phyloP scores from a whole-genome alignment of 2,888 invertebrate species.

The Dryobota labecula region DNA sequence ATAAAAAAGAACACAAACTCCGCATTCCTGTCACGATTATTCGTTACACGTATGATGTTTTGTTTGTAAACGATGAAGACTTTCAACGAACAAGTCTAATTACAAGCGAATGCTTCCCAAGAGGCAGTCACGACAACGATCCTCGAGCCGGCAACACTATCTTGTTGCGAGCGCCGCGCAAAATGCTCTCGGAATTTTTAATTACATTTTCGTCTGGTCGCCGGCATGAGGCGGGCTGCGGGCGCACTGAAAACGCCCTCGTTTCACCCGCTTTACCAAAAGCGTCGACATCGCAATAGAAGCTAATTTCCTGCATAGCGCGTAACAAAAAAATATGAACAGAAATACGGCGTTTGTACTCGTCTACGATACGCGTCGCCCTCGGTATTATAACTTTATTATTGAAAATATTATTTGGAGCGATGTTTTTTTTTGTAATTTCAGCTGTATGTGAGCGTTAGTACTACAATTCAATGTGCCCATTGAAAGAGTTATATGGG shows the following conservation, averaged over 20 bases:
- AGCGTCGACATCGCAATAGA: slow-evolving; percentile 90
- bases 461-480: slow-evolving; percentile 36
- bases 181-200: slow-evolving; percentile 91
- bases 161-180: slow-evolving; percentile 88
- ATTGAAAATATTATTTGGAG: slow-evolving; percentile 71
- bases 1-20: slow-evolving; percentile 61
- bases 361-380: slow-evolving; percentile 73
- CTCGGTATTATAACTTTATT: slow-evolving; percentile 76
- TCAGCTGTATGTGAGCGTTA: slow-evolving; percentile 25
- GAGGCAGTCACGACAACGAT: slow-evolving; percentile 88
- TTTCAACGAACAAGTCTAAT: slow-evolving; percentile 87
- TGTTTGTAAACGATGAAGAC: slow-evolving; percentile 77
- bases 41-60: slow-evolving; percentile 75
- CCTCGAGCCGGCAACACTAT: slow-evolving; percentile 87
- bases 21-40: slow-evolving; percentile 74
- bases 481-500: slow-evolving; percentile 40
- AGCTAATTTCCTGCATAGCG: slow-evolving; percentile 90
- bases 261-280: slow-evolving; percentile 89
- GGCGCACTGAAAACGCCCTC: slow-evolving; percentile 85
- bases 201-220: slow-evolving; percentile 90
- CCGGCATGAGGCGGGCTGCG: slow-evolving; percentile 85
- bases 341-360: slow-evolving; percentile 85
- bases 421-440: slow-evolving; percentile 55
- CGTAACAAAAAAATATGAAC: slow-evolving; percentile 85
- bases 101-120: slow-evolving; percentile 88